Base-by-base conservation (phyloP, 2,888 invertebrate genomes). In the Bruchidius siliquastri region DNA sequence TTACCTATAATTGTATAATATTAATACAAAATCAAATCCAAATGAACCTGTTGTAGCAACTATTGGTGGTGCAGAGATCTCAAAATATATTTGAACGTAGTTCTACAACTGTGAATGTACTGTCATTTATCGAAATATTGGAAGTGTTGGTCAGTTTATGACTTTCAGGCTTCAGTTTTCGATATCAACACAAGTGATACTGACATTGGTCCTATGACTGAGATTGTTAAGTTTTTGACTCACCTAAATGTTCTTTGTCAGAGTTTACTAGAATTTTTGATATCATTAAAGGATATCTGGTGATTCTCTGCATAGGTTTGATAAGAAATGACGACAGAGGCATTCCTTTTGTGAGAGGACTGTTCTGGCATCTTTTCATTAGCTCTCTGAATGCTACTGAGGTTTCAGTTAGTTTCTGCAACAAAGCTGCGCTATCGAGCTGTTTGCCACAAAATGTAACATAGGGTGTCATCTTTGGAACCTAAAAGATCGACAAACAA, bases 271-370 rank as follows among this genome's bases (percentile, higher is more conserved):
- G 80, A 79, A 92, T 92, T 88, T 93, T 93, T 82, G 89, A 89
- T 77, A 94, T 91, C 30, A 94, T 87, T 30, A 94, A 87, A 0
- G 94, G 94, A 86, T 94, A 94, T 83, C 92, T 91, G 20, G 94
- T 94, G 73, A 94, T 93, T 78, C 94, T 87, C 84, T 94, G 94
- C 92, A 94, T 93, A 4, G 94, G 94, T 84, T 94, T 93, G 73
- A 94, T 89, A 22, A 94, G 87, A 84, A 93, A 94, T 22, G 93
- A 92, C 76, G 91, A 92, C 18, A 94, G 84, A 0, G 93, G 93
- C 89, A 94, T 89, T 72, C 93, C 93, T 82, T 91, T 91, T 0
- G 92, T 91, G 21, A 90, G 87, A 0, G 90, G 89, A 85, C 93
- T 89, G 74, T 88, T 89, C 83, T 92, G 91, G 80, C 92, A 91